Evolutionary conservation across 35 echinoderm and acorn worm species (phyloP), one percentile per base, ranked within the genome.

Genomic region (Chiridota heheva): DNA sequence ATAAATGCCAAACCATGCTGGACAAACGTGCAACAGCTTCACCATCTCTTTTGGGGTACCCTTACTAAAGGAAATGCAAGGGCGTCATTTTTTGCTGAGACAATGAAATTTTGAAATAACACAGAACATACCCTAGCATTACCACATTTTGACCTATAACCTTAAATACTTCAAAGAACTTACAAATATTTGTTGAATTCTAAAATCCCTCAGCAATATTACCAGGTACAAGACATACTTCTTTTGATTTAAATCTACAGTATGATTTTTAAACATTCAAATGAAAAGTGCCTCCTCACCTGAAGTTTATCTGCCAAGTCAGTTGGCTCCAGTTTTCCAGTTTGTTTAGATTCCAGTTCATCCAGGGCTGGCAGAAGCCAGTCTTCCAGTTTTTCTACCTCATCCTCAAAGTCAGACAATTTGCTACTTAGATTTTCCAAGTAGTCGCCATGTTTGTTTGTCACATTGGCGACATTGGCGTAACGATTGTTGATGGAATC

Each of bases 301-400:
- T 70, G 64, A 1, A 80, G 77, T 6, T 49, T 45, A n/a, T 24
- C 73, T 57, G 73, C 85, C 53, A 98, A 72, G 13, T 98, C 84
- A 44, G 89, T 80, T 44, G 90, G 70, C 36, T 85, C 84, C 28
- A 84, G 67, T 56, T 88, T 79, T 18, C 79, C 78, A 7, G 92
- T 56, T 41, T 98, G 69, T 60, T 91, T 91, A 12, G 84, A 88
- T 40, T 98, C 95, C 60, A 92, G 60, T n/a, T 46, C 56, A 0
- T 98, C 84, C 30, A 91, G 60, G 13, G 85, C 40, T 5, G 95
- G 95, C 43, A 98, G 77, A 20, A 91, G 47, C 95, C 95, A 98
- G 67, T 98, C 95, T 51, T 98, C 95, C 47, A 98, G 76, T 36
- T 89, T 78, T 63, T 98, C 95, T 5, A 98, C 95, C 59, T 84